Evolutionary conservation across 2,113 vertebrate species (phyloP).

Genomic region (Rhizomys pruinosus): DNA sequence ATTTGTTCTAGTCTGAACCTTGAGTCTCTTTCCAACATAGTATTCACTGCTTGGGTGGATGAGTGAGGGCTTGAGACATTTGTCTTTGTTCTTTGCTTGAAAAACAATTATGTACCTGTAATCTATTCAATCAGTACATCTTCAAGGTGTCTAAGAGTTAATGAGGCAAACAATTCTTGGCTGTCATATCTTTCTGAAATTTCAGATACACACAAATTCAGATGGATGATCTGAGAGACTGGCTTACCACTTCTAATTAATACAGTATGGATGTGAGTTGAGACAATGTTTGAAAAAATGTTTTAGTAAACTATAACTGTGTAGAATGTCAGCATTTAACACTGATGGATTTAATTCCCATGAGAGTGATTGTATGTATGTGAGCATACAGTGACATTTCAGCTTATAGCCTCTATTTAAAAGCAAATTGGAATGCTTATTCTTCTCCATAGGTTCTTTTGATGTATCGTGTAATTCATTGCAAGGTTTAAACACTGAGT

Average conservation of each 20-base stretch:
- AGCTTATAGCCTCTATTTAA: conserved; percentile 7
- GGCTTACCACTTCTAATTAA: not conserved
- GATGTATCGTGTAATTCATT: not conserved
- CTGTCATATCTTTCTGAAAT: not conserved
- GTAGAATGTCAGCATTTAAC: not conserved
- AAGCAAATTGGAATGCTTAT: not conserved
- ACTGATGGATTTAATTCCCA: not conserved
- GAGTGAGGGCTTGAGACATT: not conserved
- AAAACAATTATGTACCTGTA: not conserved
- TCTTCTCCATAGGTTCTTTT: not conserved
- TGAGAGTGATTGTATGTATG: not conserved
- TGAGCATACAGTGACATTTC: not conserved
- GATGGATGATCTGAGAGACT: not conserved
- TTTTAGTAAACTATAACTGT: not conserved
- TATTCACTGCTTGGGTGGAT: not conserved
- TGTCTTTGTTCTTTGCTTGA: not conserved
- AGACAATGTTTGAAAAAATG: conserved; percentile 27
- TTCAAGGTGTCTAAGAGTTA: not conserved
- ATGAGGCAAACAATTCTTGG: not conserved
- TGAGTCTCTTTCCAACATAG: not conserved
- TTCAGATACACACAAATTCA: not conserved
- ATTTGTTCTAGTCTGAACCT: not conserved
- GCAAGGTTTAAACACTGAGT: not conserved
- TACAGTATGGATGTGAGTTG: not conserved
- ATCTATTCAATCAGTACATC: not conserved